These are phyloP conservation scores for Zaprionus inermis DNA, from an alignment of 1,140 invertebrate species.

Conservation along the genomic window DNA sequence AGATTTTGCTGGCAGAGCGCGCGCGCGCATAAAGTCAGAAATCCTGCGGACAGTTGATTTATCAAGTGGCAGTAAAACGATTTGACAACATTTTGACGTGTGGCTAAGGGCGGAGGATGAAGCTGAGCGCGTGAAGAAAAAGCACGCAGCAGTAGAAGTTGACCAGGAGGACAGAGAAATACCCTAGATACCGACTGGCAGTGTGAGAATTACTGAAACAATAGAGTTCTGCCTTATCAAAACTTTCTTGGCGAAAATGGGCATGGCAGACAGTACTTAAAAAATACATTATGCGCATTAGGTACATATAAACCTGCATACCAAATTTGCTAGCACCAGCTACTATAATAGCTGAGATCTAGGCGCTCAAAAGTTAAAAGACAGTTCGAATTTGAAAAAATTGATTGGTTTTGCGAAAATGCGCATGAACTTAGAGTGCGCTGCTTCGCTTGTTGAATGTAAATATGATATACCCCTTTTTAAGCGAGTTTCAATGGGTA, in stretches of 20 bases:
- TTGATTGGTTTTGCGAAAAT: fast-evolving
- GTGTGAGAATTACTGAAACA: not conserved
- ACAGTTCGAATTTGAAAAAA: not conserved
- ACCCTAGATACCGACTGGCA: not conserved
- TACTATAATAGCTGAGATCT: not conserved
- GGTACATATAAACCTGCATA: not conserved
- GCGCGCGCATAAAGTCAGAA: conserved; percentile 54
- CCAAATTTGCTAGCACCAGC: not conserved
- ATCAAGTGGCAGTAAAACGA: conserved; percentile 64
- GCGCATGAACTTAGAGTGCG: not conserved
- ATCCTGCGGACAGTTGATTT: conserved; percentile 60
- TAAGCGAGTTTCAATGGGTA: not conserved
- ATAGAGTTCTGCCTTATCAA: too few species aligned
- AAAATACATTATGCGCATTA: not conserved
- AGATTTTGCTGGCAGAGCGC: conserved; percentile 37
- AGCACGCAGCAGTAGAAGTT: not conserved
- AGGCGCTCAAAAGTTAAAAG: not conserved
- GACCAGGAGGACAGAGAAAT: not conserved
- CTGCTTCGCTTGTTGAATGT: not conserved
- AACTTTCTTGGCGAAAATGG: not conserved
- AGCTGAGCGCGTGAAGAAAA: not conserved
- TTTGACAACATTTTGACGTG: conserved; percentile 62
- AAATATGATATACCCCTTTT: not conserved
- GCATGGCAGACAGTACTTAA: not conserved
- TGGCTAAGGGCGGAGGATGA: conserved; percentile 35